A percentile compares a stretch with the other conserved stretches of the same genome.
phyloP scores from a whole-genome alignment of 2,797 vertebrate genomes.

The Synaphobranchus kaupii region DNA sequence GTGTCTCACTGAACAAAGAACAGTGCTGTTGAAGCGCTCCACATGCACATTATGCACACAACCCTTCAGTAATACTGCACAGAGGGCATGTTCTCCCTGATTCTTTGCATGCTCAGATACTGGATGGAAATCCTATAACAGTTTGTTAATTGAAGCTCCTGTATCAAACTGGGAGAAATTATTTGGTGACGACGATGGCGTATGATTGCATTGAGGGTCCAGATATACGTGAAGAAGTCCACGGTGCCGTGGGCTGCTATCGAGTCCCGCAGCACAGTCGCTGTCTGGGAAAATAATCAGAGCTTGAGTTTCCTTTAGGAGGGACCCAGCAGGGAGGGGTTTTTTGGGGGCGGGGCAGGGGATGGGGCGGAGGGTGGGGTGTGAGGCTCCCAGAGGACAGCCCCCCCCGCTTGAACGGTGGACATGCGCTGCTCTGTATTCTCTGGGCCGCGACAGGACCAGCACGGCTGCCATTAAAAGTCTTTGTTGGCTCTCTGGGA shows the following conservation, averaged over 20 bases:
- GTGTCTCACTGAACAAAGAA: too few species aligned
- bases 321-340: not conserved
- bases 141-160: not conserved
- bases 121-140: not conserved
- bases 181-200: not conserved
- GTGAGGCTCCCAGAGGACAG: not conserved
- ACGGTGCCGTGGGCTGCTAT: not conserved
- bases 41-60: not conserved
- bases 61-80: not conserved
- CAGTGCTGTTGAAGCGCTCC: not conserved
- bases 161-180: not conserved
- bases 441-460: not conserved
- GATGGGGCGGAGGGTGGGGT: not conserved
- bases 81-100: not conserved
- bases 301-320: not conserved
- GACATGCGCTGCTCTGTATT: not conserved
- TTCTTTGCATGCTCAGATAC: not conserved
- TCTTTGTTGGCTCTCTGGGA: not conserved
- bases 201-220: slow-evolving; percentile 14
- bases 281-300: not conserved
- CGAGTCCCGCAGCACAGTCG: not conserved
- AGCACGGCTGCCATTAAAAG: not conserved
- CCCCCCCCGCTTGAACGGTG: not conserved
- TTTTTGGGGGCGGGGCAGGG: not conserved
- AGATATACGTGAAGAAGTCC: slow-evolving; percentile 8